Base-by-base conservation (phyloP, 2,888 invertebrate genomes). In the Prosopocoilus inquinatus region DNA sequence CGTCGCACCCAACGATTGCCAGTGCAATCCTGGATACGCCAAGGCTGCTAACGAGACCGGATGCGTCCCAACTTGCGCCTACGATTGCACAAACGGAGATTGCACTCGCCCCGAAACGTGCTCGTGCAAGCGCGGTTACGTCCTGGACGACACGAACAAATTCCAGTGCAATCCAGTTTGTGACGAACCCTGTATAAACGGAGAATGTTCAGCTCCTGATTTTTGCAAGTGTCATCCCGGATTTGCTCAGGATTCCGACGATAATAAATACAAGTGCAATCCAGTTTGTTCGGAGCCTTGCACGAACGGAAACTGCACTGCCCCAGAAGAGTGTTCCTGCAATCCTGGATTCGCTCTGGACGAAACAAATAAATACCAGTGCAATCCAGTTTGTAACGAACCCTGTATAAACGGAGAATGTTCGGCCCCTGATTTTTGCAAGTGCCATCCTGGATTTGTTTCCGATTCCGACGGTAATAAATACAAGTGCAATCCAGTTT, bases 121-220 rank as follows among this genome's bases (percentile, higher is more conserved):
- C 38, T 47, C 51, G 0, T 76, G 76, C 50, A 50, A 57, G 28
- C 12, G 9, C 32, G 55, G 55, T 5, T 55, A 50, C 28, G 15
- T 38, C 1, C 12, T 3, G 16, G 43, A 33, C 2, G 47, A 55
- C 41, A 53, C 9, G 47, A 41, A 41, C 15, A 47, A 50, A 41
- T 55, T 52, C 28, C 12, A 53, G 1, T 75, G 75, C 43, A 59
- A 59, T 8, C 71, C 77, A 0, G 46, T 69, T 1, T 82, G 82
- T 60, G 63, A 70, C 0, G 57, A 60, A 32, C 68, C 73, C 0
- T 75, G 75, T 50, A 32, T 50, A 0, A 70, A 74, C 63, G 72
- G 81, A 1, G 75, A 75, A 41, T 83, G 83, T 57, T 76, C 79
- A 11, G 79, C 77, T 0, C 72, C 65, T n/a, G 73, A 77, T 55